Percentiles rank a stretch among this genome's conserved stretches.
These are phyloP conservation scores for Vidua chalybeata DNA, from an alignment of 2,113 vertebrate species.

Conservation along the genomic window DNA sequence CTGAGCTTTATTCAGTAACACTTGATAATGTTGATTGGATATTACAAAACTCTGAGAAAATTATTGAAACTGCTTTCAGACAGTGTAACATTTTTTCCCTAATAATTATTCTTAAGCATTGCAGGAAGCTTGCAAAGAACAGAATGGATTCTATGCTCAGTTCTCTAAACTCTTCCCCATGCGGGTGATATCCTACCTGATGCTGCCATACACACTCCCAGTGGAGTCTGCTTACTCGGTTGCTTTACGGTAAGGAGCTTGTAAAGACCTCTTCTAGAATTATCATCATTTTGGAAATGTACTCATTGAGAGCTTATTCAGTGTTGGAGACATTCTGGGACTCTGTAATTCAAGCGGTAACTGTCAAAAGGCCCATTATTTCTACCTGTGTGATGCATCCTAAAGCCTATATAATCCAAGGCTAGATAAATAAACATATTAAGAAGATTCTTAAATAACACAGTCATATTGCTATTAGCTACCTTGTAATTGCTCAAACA, in stretches of 20 bases:
- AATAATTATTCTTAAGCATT: constrained; percentile 73
- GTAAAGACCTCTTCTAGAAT: not conserved
- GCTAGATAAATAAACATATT: not conserved
- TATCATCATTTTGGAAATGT: not conserved
- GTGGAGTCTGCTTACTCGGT: constrained; percentile 81
- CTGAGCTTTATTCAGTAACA: not conserved
- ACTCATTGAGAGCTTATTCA: not conserved
- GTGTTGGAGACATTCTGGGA: not conserved
- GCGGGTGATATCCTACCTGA: constrained; percentile 82
- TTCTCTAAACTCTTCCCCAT: constrained; percentile 80
- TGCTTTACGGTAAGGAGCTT: constrained; percentile 77
- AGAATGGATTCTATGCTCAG: constrained; percentile 71
- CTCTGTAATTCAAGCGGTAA: not conserved
- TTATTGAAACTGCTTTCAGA: not conserved
- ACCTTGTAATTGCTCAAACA: not conserved
- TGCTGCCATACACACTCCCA: constrained; percentile 88
- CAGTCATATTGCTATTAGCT: not conserved
- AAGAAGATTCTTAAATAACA: not conserved
- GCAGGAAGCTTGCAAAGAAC: constrained; percentile 77
- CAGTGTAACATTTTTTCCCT: not conserved
- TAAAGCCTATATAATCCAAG: not conserved
- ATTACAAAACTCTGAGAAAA: not conserved
- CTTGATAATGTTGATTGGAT: not conserved
- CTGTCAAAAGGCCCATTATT: not conserved
- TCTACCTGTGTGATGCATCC: not conserved